Percentiles rank a stretch among this genome's conserved stretches.
These are phyloP conservation scores for Natrix natrix DNA, from an alignment of 2,797 vertebrate species.

Conservation along the genomic window DNA sequence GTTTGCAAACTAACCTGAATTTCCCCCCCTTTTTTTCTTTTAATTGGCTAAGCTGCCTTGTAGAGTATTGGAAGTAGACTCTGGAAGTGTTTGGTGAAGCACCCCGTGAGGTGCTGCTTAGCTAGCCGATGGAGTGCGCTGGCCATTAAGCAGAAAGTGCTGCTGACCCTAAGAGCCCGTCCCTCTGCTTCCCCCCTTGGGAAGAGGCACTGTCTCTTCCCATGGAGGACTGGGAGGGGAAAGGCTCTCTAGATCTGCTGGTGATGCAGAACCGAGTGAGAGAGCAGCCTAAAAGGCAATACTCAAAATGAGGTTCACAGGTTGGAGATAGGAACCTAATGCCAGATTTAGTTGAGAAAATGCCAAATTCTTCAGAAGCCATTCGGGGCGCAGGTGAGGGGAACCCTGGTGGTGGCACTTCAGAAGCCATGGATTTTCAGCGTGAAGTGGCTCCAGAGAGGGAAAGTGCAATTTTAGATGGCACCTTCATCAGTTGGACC, in stretches of 20 bases:
- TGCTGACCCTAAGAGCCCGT: not conserved
- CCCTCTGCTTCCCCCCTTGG: not conserved
- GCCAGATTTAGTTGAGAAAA: not conserved
- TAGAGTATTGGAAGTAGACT: not conserved
- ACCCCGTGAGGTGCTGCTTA: not conserved
- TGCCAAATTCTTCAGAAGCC: not conserved
- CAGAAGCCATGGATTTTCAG: not conserved
- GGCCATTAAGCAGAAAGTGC: not conserved
- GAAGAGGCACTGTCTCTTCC: not conserved
- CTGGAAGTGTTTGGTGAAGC: not conserved
- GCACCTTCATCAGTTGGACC: not conserved
- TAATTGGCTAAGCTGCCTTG: not conserved
- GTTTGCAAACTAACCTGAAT: not conserved
- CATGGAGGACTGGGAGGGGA: not conserved
- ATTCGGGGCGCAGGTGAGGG: not conserved
- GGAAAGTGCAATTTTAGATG: not conserved
- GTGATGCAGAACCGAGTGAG: not conserved
- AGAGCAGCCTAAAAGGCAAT: not conserved
- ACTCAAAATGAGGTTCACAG: not conserved
- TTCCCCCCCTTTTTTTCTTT: not conserved
- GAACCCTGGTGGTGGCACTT: not conserved
- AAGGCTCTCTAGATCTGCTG: not conserved
- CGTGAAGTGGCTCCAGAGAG: not conserved
- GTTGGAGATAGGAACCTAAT: not conserved
- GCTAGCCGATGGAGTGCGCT: not conserved